Base-by-base conservation (phyloP, 2,888 invertebrate genomes). In the Ferdinandea cuprea region DNA sequence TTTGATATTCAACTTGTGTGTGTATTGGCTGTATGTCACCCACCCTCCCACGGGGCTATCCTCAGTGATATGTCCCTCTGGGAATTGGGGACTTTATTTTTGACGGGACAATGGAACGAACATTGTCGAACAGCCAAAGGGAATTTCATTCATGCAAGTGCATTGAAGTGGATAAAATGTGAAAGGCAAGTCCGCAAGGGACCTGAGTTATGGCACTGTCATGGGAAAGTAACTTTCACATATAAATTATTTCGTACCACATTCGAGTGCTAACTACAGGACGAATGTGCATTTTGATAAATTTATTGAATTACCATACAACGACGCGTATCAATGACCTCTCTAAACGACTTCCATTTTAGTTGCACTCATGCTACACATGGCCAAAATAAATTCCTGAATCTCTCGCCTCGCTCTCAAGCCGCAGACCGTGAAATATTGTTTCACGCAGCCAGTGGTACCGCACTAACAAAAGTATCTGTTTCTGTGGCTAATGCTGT, bases 61-160 rank as follows among this genome's bases (percentile, higher is more conserved):
- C 61, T 73, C 63, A 61, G 68, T 52, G 83, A 83, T 83, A 83
- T 56, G 61, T 61, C 71, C 72, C 66, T 56, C 15, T 50, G 78
- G 83, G 83, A 66, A 71, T 71, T 81, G 65, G 77, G 44, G 44
- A 65, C 52, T 72, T 76, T 65, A 76, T 77, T 68, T 83, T 72
- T 68, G 78, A 78, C 61, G 48, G 54, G n/a, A 77, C 52, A 72
- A 66, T 13, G 17, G 37, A 76, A 79, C n/a, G n/a, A n/a, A n/a
- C 40, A 66, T n/a, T 5, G 13, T 6, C 5, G 48, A 52, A 30
- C 17, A 48, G 48, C 30, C 13, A 48, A 65, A 48, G 21, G 37
- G 30, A 48, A 32, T 58, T 48, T 17, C 17, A 76, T 28, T 17
- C 32, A 28, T 71, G 40, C 6, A 25, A 83, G 44, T 78, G 68